Base-by-base conservation (phyloP, 2,888 invertebrate genomes). In the Antheraea assamensis region DNA sequence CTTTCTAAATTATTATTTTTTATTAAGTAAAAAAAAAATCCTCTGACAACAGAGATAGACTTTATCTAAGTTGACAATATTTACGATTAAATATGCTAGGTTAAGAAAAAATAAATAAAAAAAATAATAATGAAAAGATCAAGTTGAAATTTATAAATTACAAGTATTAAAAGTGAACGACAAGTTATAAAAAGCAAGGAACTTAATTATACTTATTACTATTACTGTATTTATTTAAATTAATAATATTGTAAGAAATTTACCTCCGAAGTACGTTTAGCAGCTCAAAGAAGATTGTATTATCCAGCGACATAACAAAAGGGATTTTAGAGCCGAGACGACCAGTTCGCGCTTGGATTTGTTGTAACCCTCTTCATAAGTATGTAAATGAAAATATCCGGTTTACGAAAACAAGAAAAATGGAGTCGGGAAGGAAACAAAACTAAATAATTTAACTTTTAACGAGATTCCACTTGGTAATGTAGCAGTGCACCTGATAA, bases 341-440 rank as follows among this genome's bases (percentile, higher is more conserved):
- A 17, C 15, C 15, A 30, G 31, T 13, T 30, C 30, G 0, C 21
- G 31, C 21, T 30, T 30, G 30, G 30, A 19, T 66, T 66, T 30
- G 10, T 66, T 66, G 30, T 66, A 31, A 66, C 27, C 30, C 64
- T 66, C 66, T 55, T 68, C 35, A 21, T 35, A 68, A 68, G 68
- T 70, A 73, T 75, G 73, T 73, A 75, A 71, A 75, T 75, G 71
- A 70, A 75, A 73, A 52, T 24, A 24, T 27, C 30, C 49, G 8
- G 21, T 55, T 13, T 30, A 15, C n/a, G 1, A 64, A 73, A 73
- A 64, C 66, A 73, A 71, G 55, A 70, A 73, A 71, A 70, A 73
- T 71, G 31, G 31, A 66, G 61, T 27, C 42, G 61, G 30, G 21
- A 21, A n/a, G 21, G 35, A 68, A 68, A 61, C 61, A 61, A 58